phyloP scores from a whole-genome alignment of 2,113 vertebrate species.

The Ochotona curzoniae region DNA sequence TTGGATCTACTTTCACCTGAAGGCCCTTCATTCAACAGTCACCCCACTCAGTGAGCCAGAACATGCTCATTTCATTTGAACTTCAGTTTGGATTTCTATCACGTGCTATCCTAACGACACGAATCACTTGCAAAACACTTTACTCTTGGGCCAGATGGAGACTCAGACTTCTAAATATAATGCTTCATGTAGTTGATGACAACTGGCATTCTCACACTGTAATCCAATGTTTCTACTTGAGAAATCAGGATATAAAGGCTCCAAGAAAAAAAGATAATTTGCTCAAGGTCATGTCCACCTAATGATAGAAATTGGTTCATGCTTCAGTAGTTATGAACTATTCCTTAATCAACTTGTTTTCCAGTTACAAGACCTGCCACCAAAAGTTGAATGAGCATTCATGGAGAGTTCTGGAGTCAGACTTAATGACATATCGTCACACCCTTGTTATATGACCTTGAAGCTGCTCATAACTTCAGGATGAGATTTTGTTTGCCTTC shows the following conservation, averaged over 20 bases:
- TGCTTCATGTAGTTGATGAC: not conserved
- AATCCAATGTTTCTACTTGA: not conserved
- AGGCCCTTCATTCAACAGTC: not conserved
- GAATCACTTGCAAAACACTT: conserved; percentile 31
- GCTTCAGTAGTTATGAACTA: not conserved
- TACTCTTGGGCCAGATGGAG: not conserved
- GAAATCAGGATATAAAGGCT: not conserved
- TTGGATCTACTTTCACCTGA: not conserved
- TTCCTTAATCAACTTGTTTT: not conserved
- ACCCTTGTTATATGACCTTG: not conserved
- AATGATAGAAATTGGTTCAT: not conserved
- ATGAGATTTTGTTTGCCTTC: not conserved
- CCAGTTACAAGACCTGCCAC: not conserved
- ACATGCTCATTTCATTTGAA: too few species aligned
- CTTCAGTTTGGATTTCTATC: not conserved
- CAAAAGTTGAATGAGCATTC: not conserved
- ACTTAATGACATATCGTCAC: not conserved
- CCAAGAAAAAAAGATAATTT: not conserved
- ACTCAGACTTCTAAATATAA: not conserved
- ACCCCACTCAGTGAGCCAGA: too few species aligned
- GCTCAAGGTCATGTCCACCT: not conserved
- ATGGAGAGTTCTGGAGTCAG: not conserved
- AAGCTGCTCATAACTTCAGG: not conserved
- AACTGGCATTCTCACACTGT: not conserved
- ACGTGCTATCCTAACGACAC: not conserved